Base-by-base conservation (phyloP, 2,888 invertebrate species). In the Melanotus villosus region DNA sequence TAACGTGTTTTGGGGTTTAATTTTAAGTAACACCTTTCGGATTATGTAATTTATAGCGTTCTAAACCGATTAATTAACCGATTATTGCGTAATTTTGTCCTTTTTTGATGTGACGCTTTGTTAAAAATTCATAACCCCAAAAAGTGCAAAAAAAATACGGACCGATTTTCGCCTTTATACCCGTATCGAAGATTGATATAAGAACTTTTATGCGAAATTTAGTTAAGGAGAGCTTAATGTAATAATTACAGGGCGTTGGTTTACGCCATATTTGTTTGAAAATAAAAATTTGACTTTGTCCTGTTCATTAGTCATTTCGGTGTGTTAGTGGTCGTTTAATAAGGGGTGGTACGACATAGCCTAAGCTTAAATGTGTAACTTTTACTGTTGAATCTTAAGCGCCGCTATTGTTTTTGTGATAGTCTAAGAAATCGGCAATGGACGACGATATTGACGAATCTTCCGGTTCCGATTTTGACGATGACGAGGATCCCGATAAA, bases 401-500 rank as follows among this genome's bases (percentile, higher is more conserved):
- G 26, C n/a, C n/a, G n/a, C n/a, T n/a, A n/a, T 47, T 23, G 2
- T 23, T 47, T 36, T 65, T 36, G 2, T 16, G 73, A 73, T 73
- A 82, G 80, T 80, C 80, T 62, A 82, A 83, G 75, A 80, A 81
- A 64, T 63, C 76, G 65, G 75, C 76, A 67, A 84, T 83, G 80
- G 83, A 82, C 41, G 84, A 83, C 63, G 84, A 89, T 72, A 81
- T 84, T 66, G 87, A 87, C 69, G 87, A 88, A 76, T 86, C 88
- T 71, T 89, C 89, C 38, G 90, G 88, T 45, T 90, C 89, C 32
- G 94, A 94, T 82, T 94, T 94, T 80, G 94, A 93, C 82, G 94
- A 94, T 78, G 94, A 94, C 83, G 95, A 94, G 78, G 96, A 96
- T 88, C 96, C 96, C 65, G 96, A 96, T 84, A 94, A 93, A 86